These are phyloP conservation scores for Nasua narica DNA, from an alignment of 2,797 vertebrate genomes.

Conservation along the genomic window DNA sequence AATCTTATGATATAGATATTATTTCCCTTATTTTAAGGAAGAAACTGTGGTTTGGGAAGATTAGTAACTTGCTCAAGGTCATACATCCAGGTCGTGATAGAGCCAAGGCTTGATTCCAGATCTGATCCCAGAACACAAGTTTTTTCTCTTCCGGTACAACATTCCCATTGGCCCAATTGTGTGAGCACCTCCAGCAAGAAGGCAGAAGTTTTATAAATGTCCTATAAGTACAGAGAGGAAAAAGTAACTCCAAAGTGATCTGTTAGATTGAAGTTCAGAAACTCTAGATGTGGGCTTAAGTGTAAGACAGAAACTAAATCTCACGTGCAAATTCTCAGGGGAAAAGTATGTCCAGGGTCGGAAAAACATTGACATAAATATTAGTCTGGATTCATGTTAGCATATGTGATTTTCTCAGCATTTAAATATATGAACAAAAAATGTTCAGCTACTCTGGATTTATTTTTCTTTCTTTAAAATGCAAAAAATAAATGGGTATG, in stretches of 20 bases:
- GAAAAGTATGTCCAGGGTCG: not conserved
- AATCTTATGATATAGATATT: not conserved
- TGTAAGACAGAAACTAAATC: slow-evolving; percentile 50
- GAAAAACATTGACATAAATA: slow-evolving; percentile 39
- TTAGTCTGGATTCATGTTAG: slow-evolving; percentile 12
- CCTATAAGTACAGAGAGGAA: not conserved
- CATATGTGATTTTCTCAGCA: slow-evolving; percentile 22
- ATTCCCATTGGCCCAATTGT: not conserved
- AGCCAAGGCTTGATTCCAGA: not conserved
- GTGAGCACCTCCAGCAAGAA: not conserved
- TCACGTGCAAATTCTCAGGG: slow-evolving; percentile 42
- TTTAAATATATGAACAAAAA: slow-evolving; percentile 40
- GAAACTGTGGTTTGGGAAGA: not conserved
- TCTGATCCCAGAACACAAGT: not conserved
- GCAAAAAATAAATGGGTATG: slow-evolving; percentile 27
- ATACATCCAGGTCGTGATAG: not conserved
- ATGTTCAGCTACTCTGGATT: not conserved
- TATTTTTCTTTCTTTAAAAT: slow-evolving; percentile 60
- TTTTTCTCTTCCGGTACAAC: not conserved
- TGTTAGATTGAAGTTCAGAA: slow-evolving; percentile 49
- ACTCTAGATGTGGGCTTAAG: not conserved
- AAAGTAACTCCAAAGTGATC: slow-evolving; percentile 17
- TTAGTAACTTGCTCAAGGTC: not conserved
- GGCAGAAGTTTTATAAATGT: slow-evolving; percentile 22
- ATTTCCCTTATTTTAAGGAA: not conserved